A percentile compares a stretch with the other conserved stretches of the same genome.
Evolutionary conservation across 2,888 invertebrate genomes (phyloP).

Genomic region (Encarsia formosa): DNA sequence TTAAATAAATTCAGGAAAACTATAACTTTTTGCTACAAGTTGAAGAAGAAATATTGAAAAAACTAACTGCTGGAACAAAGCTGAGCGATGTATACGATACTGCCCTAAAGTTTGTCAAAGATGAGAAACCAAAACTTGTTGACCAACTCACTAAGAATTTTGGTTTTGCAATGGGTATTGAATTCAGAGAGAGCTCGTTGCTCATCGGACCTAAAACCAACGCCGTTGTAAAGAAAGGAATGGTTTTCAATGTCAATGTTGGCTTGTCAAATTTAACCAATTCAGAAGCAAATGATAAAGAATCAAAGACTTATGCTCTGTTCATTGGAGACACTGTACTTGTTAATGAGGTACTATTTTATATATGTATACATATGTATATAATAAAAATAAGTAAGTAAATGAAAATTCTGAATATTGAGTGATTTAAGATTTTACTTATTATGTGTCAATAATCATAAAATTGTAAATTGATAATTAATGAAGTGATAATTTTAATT

Average conservation of each 20-base stretch:
- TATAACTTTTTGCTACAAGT: constrained; percentile 88
- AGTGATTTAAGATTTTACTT: too few relatives aligned
- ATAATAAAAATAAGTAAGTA: too few relatives aligned
- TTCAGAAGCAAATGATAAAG: constrained; percentile 76
- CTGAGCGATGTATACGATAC: constrained; percentile 84
- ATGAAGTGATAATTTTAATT: too few relatives aligned
- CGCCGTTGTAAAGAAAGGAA: constrained; percentile 78
- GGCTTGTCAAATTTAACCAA: constrained; percentile 85
- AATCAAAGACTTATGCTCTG: constrained; percentile 86
- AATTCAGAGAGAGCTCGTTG: constrained; percentile 93
- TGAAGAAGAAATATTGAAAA: constrained; percentile 86
- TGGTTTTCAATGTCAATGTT: constrained; percentile 95
- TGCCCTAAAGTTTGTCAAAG: constrained; percentile 76
- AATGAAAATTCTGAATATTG: too few relatives aligned
- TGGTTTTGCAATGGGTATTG: constrained; percentile 97
- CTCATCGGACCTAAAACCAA: constrained; percentile 88
- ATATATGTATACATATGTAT: neutral
- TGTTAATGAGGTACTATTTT: constrained; percentile 70
- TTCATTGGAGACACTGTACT: constrained; percentile 97
- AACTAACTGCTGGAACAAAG: constrained; percentile 76
- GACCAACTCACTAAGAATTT: constrained; percentile 92
- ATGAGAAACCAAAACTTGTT: constrained; percentile 77
- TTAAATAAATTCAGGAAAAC: constrained; percentile 63
- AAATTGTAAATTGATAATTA: neutral
- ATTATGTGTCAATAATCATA: too few relatives aligned